These are phyloP conservation scores for Platypus cylindrus DNA, from an alignment of 2,888 invertebrate species.

Conservation along the genomic window DNA sequence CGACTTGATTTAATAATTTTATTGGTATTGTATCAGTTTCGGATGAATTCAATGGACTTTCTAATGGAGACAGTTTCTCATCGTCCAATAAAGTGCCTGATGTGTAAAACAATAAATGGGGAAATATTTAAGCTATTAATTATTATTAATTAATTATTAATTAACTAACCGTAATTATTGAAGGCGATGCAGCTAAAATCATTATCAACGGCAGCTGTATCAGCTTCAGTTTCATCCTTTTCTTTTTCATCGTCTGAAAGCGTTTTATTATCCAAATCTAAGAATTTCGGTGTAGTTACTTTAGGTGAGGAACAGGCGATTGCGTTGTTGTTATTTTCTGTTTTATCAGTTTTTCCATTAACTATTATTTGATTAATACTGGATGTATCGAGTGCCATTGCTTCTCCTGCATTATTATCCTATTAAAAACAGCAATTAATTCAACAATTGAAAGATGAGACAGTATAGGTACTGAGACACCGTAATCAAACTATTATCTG, in stretches of 20 bases:
- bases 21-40: constrained; percentile 38
- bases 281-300: constrained; percentile 19
- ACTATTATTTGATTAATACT: too few relatives aligned
- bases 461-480: too few relatives aligned
- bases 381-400: constrained; percentile 54
- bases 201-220: constrained; percentile 1
- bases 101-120: too few relatives aligned
- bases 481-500: too few relatives aligned
- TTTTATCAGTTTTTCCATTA: constrained; percentile 37
- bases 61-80: constrained; percentile 59
- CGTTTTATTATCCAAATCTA: too few relatives aligned
- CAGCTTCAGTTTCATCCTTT: too few relatives aligned
- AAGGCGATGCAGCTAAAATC: constrained; percentile 5
- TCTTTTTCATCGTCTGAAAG: too few relatives aligned
- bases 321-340: constrained; percentile 4
- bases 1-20: constrained; percentile 41
- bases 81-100: constrained; percentile 58
- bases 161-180: too few relatives aligned
- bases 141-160: too few relatives aligned
- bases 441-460: background rate
- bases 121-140: too few relatives aligned
- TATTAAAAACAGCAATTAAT: constrained; percentile 6
- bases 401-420: constrained; percentile 46
- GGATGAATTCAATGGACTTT: constrained; percentile 59
- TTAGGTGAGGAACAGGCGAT: constrained; percentile 13